Evolutionary conservation across 2,888 invertebrate genomes (phyloP).

Genomic region (Scaptomyza flava): DNA sequence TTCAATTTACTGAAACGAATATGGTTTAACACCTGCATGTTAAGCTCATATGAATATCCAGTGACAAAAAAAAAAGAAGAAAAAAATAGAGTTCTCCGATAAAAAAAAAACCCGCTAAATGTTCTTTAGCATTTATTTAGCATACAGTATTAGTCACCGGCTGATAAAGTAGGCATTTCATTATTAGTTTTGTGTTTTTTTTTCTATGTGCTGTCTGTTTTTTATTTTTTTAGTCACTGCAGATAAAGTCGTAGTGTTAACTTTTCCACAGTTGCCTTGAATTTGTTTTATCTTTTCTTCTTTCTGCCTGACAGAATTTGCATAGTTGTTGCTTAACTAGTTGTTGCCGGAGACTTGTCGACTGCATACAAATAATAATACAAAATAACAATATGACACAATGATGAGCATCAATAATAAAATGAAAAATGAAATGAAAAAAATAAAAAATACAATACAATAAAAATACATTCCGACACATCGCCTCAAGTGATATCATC

Average conservation of each 20-base stretch:
- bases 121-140: conserved; percentile 19
- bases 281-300: not conserved
- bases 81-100: no score
- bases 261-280: conserved; percentile 34
- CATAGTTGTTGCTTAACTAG: conserved; percentile 37
- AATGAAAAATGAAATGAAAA: no score
- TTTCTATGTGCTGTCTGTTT: no score
- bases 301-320: not conserved
- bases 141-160: conserved; percentile 44
- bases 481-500: conserved; percentile 67
- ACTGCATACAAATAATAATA: conserved; percentile 27
- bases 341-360: conserved; percentile 24
- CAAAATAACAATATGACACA: conserved; percentile 17
- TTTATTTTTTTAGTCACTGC: not conserved
- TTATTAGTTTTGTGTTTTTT: not conserved
- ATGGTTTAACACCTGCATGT: conserved; percentile 10
- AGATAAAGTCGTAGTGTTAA: conserved; percentile 28
- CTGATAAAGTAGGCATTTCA: conserved; percentile 35
- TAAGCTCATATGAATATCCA: conserved; percentile 5
- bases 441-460: no score
- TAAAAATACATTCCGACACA: conserved; percentile 58
- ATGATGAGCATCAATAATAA: conserved; percentile 72
- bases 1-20: conserved; percentile 19
- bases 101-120: not conserved
- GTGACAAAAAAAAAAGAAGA: not conserved